Evolutionary conservation across 2,113 vertebrate species (phyloP).

Genomic region (Capra hircus): DNA sequence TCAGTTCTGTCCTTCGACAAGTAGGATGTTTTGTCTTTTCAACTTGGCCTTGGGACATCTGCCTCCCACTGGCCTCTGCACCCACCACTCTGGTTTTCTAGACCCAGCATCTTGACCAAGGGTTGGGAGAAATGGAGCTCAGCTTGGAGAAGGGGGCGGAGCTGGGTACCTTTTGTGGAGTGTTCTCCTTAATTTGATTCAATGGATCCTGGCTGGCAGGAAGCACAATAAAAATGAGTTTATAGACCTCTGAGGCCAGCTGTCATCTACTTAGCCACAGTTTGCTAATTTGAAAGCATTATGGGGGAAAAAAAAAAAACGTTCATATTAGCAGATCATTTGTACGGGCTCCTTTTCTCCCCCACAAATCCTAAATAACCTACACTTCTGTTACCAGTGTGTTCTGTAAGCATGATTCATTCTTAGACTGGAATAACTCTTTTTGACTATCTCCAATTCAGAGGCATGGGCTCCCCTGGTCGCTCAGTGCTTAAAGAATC

Average conservation of each 20-base stretch:
- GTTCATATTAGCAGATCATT: background rate
- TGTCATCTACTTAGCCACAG: background rate
- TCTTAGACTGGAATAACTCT: background rate
- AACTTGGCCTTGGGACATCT: background rate
- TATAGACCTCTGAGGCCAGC: background rate
- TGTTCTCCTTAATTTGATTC: background rate
- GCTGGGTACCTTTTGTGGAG: background rate
- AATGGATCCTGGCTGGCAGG: too few species aligned
- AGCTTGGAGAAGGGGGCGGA: background rate
- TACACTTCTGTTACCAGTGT: background rate
- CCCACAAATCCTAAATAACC: background rate
- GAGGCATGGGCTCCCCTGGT: background rate
- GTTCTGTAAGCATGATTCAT: background rate
- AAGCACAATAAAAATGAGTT: background rate
- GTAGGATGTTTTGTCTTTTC: background rate
- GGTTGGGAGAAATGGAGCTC: background rate
- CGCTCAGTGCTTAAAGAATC: background rate
- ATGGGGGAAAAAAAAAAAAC: background rate
- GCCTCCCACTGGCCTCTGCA: background rate
- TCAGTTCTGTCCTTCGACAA: background rate
- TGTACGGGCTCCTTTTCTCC: background rate
- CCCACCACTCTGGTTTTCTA: background rate
- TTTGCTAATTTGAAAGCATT: background rate
- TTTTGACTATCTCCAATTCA: background rate
- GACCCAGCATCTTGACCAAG: too few species aligned